Evolutionary conservation across 2,888 invertebrate genomes (phyloP).

Genomic region (Diadegma fenestrale): DNA sequence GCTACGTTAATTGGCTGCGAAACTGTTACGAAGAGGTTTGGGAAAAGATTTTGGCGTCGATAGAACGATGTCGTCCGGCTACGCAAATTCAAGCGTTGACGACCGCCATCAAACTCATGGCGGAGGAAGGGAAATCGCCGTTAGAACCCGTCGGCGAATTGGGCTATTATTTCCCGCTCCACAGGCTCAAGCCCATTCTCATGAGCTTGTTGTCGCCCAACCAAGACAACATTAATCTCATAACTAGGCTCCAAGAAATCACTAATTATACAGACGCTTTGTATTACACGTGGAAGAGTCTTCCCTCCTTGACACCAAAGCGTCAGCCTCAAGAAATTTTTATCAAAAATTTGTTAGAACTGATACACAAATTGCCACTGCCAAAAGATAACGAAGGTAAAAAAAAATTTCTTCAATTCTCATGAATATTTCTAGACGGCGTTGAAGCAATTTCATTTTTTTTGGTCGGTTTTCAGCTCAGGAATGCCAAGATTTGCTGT

Average conservation of each 20-base stretch:
- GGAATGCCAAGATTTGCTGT: constrained; percentile 77
- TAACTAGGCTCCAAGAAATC: constrained; percentile 91
- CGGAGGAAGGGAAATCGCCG: constrained; percentile 90
- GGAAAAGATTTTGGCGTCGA: constrained; percentile 87
- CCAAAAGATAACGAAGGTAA: constrained; percentile 85
- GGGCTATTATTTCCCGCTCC: constrained; percentile 88
- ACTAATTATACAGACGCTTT: constrained; percentile 91
- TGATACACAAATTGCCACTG: constrained; percentile 87
- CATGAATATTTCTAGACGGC: neutral
- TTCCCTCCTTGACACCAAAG: constrained; percentile 87
- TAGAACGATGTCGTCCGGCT: constrained; percentile 86
- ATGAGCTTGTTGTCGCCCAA: constrained; percentile 88
- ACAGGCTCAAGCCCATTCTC: constrained; percentile 89
- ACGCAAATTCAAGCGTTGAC: constrained; percentile 89
- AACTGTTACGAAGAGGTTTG: constrained; percentile 90
- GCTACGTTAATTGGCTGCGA: constrained; percentile 89
- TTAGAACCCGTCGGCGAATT: constrained; percentile 85
- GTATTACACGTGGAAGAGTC: constrained; percentile 89
- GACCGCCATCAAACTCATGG: constrained; percentile 90
- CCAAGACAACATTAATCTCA: constrained; percentile 87
- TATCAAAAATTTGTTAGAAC: constrained; percentile 88
- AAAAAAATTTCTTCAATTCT: constrained; percentile 58
- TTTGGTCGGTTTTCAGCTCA: constrained; percentile 71
- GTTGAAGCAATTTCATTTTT: neutral
- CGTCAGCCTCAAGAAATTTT: constrained; percentile 86